Conservation (phyloP, 1,140 invertebrate genomes). For the Drosophila miranda region DNA sequence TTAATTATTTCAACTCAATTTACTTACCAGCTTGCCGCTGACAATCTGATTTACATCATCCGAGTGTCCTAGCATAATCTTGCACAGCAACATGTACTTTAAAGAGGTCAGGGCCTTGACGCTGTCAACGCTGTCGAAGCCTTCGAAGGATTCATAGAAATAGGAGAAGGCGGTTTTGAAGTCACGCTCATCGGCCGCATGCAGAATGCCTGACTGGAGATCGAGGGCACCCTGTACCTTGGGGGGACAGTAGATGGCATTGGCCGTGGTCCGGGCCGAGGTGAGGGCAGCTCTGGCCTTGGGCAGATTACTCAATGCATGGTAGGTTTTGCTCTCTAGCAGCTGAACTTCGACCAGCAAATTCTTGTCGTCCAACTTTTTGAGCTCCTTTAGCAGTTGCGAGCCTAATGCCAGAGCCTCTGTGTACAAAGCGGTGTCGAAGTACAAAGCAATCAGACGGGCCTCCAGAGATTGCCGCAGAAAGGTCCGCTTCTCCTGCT, state of each 20-base stretch:
- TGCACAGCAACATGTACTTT: conserved; percentile 99
- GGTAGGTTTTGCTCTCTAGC: conserved; percentile 99
- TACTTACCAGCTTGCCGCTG: conserved; percentile 92
- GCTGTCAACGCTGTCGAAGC: conserved; percentile 97
- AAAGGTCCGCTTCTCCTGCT: conserved; percentile 98
- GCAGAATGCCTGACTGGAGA: conserved; percentile 98
- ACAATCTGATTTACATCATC: conserved; percentile 98
- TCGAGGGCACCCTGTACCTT: conserved; percentile 98
- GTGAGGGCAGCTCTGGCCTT: conserved; percentile 98
- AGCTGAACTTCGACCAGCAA: conserved; percentile 98
- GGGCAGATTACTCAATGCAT: conserved; percentile 97
- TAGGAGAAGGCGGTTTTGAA: conserved; percentile 99
- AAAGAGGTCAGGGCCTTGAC: conserved; percentile 95
- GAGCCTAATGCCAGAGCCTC: conserved; percentile 93
- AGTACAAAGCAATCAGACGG: conserved; percentile 95
- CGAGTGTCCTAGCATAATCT: conserved; percentile 98
- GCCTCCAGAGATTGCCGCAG: conserved; percentile 97
- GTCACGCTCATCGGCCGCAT: conserved; percentile 99
- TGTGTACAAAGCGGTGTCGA: conserved; percentile 94
- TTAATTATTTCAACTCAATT: not conserved
- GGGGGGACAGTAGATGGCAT: conserved; percentile 99
- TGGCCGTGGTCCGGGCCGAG: conserved; percentile 98
- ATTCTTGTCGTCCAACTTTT: conserved; percentile 99
- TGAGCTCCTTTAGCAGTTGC: conserved; percentile 95
- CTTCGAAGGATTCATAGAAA: conserved; percentile 99